phyloP scores from a whole-genome alignment of 2,888 invertebrate species.

The Pyrrhia umbra region DNA sequence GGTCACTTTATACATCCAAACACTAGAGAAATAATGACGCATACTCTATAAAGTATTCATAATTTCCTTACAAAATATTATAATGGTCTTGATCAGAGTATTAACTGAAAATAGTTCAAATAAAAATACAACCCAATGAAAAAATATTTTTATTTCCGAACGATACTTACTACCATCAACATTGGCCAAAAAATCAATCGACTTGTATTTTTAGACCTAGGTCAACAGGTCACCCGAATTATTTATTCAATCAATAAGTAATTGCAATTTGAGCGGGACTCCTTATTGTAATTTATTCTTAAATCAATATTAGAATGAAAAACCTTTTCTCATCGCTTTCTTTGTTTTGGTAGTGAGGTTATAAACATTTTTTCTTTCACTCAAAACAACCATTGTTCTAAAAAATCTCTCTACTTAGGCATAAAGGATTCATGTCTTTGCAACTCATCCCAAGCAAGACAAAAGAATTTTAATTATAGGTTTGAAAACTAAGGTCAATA shows the following conservation, averaged over 20 bases:
- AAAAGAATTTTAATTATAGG: conserved; percentile 42
- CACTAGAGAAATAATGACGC: not conserved
- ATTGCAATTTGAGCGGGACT: not conserved
- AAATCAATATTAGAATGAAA: not conserved
- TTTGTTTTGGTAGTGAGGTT: conserved; percentile 41
- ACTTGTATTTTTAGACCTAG: conserved; percentile 18
- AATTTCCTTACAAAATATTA: not conserved
- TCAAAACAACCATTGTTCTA: conserved; percentile 1
- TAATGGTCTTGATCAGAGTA: not conserved
- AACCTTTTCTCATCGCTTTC: not conserved
- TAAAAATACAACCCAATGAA: too few relatives aligned
- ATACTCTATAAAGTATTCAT: not conserved
- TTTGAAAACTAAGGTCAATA: conserved; percentile 70
- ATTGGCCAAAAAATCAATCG: conserved; percentile 29
- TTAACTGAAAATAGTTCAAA: too few relatives aligned
- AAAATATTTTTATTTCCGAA: conserved; percentile 14
- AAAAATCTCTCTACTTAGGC: not conserved
- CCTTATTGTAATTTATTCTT: not conserved
- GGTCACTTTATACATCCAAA: not conserved
- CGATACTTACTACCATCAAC: not conserved
- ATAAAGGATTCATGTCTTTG: conserved; percentile 6
- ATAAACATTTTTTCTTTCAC: conserved; percentile 9
- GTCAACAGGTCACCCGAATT: conserved; percentile 36
- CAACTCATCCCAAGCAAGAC: conserved; percentile 24
- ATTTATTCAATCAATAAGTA: conserved; percentile 10